These are phyloP conservation scores for Napeogenes inachia DNA, from an alignment of 2,888 invertebrate species.

Conservation along the genomic window DNA sequence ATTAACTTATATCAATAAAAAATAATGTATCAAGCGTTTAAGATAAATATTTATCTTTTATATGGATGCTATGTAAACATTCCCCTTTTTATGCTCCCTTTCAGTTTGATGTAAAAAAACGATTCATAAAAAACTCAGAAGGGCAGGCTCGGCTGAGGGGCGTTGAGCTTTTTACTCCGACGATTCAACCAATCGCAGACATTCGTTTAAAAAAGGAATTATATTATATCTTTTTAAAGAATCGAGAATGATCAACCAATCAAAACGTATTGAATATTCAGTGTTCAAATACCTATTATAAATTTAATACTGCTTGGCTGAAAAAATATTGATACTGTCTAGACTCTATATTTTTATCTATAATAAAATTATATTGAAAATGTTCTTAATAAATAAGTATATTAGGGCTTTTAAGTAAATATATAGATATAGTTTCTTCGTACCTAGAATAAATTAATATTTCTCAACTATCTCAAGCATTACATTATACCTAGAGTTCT, in stretches of 20 bases:
- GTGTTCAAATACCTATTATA: background rate
- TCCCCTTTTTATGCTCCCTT: constrained; percentile 11
- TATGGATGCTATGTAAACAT: background rate
- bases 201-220: constrained; percentile 56
- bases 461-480: too few species aligned
- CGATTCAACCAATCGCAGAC: constrained; percentile 53
- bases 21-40: background rate
- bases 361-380: too few species aligned
- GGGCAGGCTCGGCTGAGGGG: constrained; percentile 53
- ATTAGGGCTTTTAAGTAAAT: too few species aligned
- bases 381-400: too few species aligned
- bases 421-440: too few species aligned
- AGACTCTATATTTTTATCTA: too few species aligned
- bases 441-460: too few species aligned
- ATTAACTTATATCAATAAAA: background rate
- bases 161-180: constrained; percentile 60
- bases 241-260: constrained; percentile 39
- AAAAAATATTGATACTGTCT: too few species aligned
- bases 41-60: background rate
- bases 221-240: constrained; percentile 38
- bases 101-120: constrained; percentile 20
- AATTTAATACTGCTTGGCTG: too few species aligned
- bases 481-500: too few species aligned
- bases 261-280: constrained; percentile 30
- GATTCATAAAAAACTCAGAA: constrained; percentile 44